Conservation (phyloP, 1,140 invertebrate genomes). For the Sarcophaga peregrina region DNA sequence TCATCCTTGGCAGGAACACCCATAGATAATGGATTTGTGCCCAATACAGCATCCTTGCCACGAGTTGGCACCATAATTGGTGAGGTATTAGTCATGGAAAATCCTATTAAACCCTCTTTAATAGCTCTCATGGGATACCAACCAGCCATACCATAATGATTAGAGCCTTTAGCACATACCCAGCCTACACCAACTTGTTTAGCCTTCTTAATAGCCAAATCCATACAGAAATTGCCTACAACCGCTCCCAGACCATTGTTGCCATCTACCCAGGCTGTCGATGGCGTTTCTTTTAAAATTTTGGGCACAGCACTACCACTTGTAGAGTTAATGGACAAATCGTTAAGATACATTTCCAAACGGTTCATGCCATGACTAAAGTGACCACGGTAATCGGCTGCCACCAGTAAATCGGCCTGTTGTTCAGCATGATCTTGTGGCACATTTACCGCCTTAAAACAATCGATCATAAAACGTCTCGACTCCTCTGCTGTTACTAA, state of each 20-base stretch:
- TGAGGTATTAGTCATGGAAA: constrained; percentile 93
- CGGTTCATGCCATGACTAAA: constrained; percentile 93
- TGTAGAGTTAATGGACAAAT: constrained; percentile 70
- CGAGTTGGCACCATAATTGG: constrained; percentile 89
- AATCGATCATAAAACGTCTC: constrained; percentile 79
- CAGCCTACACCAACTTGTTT: constrained; percentile 85
- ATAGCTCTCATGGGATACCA: constrained; percentile 86
- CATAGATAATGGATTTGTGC: constrained; percentile 89
- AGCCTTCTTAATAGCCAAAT: constrained; percentile 89
- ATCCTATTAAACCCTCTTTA: constrained; percentile 82
- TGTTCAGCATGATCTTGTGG: constrained; percentile 74
- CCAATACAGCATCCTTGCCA: constrained; percentile 79
- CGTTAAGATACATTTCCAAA: constrained; percentile 79
- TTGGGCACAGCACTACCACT: constrained; percentile 71
- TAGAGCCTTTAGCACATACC: constrained; percentile 80
- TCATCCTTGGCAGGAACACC: constrained; percentile 78
- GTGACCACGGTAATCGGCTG: constrained; percentile 88
- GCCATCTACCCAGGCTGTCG: constrained; percentile 87
- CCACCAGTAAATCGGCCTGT: constrained; percentile 82
- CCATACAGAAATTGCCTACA: constrained; percentile 90
- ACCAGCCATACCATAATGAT: constrained; percentile 78
- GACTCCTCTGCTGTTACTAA: constrained; percentile 74
- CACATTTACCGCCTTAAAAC: constrained; percentile 77
- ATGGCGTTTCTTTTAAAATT: constrained; percentile 78
- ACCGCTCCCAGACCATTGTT: constrained; percentile 87